A percentile compares a stretch with the other conserved stretches of the same genome.
Conservation (phyloP, 35 echinoderm and acorn worm genomes). For the Anneissia japonica region DNA sequence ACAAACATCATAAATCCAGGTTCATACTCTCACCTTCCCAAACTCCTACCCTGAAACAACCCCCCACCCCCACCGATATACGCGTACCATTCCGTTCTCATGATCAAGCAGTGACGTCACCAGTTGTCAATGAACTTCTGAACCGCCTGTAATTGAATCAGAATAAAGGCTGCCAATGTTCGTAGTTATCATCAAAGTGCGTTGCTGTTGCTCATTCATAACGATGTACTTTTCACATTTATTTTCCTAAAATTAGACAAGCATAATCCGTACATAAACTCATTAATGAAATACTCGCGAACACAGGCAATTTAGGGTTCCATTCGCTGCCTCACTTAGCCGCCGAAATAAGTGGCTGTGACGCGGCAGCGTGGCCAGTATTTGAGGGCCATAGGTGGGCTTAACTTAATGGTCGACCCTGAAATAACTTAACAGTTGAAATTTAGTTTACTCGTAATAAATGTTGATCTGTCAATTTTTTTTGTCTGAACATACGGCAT, state of each 20-base stretch:
- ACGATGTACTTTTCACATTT: conserved; percentile 1
- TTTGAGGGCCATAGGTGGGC: neutral
- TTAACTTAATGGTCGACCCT: neutral
- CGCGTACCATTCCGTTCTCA: neutral
- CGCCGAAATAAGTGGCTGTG: neutral
- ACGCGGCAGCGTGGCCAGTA: neutral
- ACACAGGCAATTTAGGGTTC: neutral
- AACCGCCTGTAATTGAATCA: neutral
- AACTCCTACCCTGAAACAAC: neutral
- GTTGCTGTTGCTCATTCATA: neutral
- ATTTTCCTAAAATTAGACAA: neutral
- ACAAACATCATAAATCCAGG: neutral
- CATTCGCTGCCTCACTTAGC: neutral
- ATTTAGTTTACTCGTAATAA: neutral
- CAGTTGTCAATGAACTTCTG: neutral
- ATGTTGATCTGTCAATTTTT: neutral
- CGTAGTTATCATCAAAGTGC: neutral
- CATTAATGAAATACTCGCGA: neutral
- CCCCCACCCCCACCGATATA: neutral
- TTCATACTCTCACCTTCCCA: neutral
- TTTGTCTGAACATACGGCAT: neutral
- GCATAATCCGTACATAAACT: neutral
- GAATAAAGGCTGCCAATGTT: neutral
- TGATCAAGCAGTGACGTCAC: neutral
- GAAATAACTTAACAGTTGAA: neutral